A percentile compares a stretch with the other conserved stretches of the same genome.
These are phyloP conservation scores for Aplysia californica DNA, from an alignment of 1,140 invertebrate species.

Conservation along the genomic window DNA sequence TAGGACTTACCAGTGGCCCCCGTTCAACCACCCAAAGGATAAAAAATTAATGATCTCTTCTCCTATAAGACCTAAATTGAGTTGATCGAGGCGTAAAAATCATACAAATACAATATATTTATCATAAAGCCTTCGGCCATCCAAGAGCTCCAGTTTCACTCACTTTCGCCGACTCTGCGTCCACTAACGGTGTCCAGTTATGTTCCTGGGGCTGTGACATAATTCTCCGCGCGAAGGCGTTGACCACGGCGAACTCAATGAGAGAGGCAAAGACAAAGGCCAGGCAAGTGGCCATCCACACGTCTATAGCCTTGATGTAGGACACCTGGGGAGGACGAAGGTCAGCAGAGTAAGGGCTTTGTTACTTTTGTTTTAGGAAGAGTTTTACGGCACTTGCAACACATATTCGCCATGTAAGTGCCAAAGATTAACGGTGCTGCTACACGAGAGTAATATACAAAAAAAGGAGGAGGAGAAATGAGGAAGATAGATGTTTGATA, in stretches of 20 bases:
- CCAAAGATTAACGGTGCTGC: too few species aligned
- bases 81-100: neutral
- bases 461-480: too few species aligned
- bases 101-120: too few species aligned
- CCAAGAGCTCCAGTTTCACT: neutral
- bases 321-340: constrained; percentile 34
- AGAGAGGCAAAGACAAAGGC: constrained; percentile 44
- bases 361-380: too few species aligned
- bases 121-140: neutral
- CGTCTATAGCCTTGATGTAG: constrained; percentile 46
- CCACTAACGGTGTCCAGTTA: neutral
- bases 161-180: neutral
- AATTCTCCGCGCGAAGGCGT: constrained; percentile 34
- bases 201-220: neutral
- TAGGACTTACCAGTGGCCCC: too few species aligned
- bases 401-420: constrained; percentile 32
- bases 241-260: constrained; percentile 46
- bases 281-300: constrained; percentile 48
- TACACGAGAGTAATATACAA: too few species aligned
- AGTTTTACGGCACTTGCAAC: neutral
- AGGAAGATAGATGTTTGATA: too few species aligned
- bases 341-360: too few species aligned
- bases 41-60: neutral
- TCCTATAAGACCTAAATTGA: neutral
- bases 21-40: too few species aligned